These are phyloP conservation scores for Dunckerocampus dactyliophorus DNA, from an alignment of 2,113 vertebrate species.

Conservation along the genomic window DNA sequence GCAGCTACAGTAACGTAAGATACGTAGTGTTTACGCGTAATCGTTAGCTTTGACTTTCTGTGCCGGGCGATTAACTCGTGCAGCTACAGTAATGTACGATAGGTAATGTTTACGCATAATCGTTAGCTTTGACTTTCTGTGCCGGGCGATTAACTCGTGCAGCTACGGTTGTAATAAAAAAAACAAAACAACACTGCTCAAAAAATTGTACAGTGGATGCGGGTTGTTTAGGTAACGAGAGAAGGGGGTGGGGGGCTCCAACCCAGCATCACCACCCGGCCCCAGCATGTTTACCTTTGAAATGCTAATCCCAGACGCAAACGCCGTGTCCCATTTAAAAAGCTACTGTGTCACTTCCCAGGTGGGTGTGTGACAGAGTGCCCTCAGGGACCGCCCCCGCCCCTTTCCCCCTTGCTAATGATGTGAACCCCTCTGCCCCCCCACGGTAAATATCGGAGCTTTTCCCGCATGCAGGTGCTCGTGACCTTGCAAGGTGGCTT, in stretches of 20 bases:
- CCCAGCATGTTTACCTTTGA: constrained; percentile 62
- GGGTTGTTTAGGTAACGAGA: constrained; percentile 14
- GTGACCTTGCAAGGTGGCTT: constrained; percentile 60
- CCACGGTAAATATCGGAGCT: constrained; percentile 60
- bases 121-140: too few relatives aligned
- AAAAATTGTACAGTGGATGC: too few relatives aligned
- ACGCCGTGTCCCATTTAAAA: constrained; percentile 74
- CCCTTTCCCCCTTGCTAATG: constrained; percentile 50
- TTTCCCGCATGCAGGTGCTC: constrained; percentile 26
- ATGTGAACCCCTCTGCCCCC: constrained; percentile 43
- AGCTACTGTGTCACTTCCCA: constrained; percentile 69
- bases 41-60: too few relatives aligned
- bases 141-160: too few relatives aligned
- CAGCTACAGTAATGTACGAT: too few relatives aligned
- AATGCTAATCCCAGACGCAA: constrained; percentile 70
- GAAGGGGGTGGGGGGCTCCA: constrained; percentile 7
- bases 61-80: too few relatives aligned
- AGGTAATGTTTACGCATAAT: too few relatives aligned
- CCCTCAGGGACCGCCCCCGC: constrained; percentile 52
- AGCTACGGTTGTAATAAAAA: too few relatives aligned
- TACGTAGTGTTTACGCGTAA: too few relatives aligned
- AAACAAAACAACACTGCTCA: too few relatives aligned
- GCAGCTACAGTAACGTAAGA: too few relatives aligned
- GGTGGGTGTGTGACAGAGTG: constrained; percentile 65
- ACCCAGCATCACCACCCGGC: constrained; percentile 36